phyloP scores from a whole-genome alignment of 2,888 invertebrate species.

The Taphrorychus bicolor region DNA sequence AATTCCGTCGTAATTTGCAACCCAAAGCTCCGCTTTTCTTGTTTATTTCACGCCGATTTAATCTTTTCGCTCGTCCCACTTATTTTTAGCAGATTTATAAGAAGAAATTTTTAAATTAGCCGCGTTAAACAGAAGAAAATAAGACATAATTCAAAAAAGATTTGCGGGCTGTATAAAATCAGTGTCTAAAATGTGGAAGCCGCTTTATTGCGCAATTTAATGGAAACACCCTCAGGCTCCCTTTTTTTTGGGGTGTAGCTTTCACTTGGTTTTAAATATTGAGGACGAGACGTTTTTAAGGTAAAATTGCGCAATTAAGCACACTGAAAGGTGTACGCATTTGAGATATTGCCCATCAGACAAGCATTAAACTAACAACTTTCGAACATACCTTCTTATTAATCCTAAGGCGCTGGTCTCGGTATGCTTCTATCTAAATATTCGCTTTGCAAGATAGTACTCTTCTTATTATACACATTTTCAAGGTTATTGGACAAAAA shows the following conservation, averaged over 20 bases:
- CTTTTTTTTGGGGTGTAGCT: not conserved
- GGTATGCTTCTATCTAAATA: too few relatives aligned
- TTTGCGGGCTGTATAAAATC: not conserved
- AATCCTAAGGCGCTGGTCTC: too few relatives aligned
- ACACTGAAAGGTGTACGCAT: too few relatives aligned
- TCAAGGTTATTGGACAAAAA: too few relatives aligned
- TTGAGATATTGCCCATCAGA: too few relatives aligned
- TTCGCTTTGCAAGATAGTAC: too few relatives aligned
- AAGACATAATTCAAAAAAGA: not conserved
- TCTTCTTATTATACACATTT: too few relatives aligned
- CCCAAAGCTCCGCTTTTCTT: not conserved
- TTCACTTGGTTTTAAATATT: not conserved
- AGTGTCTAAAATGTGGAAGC: not conserved
- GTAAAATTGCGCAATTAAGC: too few relatives aligned
- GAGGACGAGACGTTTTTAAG: not conserved
- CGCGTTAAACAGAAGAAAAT: constrained; percentile 2
- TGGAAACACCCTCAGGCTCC: not conserved
- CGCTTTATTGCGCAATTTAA: not conserved
- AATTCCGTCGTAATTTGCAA: not conserved
- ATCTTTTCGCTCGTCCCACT: not conserved
- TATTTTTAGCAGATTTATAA: not conserved
- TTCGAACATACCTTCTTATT: too few relatives aligned
- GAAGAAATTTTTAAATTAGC: not conserved
- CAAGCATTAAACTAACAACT: too few relatives aligned
- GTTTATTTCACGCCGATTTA: not conserved